Base-by-base conservation (phyloP, 2,797 vertebrate genomes). In the Amblyraja radiata region DNA sequence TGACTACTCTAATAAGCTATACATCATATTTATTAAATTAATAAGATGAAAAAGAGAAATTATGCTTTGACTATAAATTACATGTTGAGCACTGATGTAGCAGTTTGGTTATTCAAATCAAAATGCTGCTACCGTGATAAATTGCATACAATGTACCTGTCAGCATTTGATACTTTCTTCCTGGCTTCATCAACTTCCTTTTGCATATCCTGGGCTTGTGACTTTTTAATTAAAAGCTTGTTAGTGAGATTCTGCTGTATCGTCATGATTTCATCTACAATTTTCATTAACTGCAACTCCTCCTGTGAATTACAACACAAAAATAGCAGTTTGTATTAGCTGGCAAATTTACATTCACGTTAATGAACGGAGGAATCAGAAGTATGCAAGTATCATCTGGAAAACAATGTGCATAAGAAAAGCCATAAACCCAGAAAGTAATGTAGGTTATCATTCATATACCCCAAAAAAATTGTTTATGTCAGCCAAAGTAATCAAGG, bases 161-260 rank as follows among this genome's bases (percentile, higher is more conserved):
- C 97, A 93, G 95, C 94, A 90, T 95, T 95, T 93, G 97, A 94
- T 36, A 97, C 93, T 0, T 3, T 95, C 94, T 95, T 97, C 92
- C 95, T 96, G 80, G 95, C 96, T 94, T 97, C 97, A 93, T 98
- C 97, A 93, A 97, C 94, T 93, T 97, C 96, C 80, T 94, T 95
- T 93, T 98, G 98, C 78, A 94, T 94, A 93, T 97, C 94, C 14
- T 94, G 93, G 81, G 96, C 93, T n/a, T 95, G 94, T 46, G 94
- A 94, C 78, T 96, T 98, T 95, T 97, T 98, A 16, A 93, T 93
- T 63, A 93, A 94, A 94, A 97, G 94, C 78, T 93, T 77, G 46
- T 97, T 95, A 93, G 97, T 97, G 92, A 97, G 94, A 23, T 96
- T 96, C 77, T 95, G 94, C 76, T 96, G 94, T 93, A 97, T 96